A percentile compares a stretch with the other conserved stretches of the same genome.
Conservation (phyloP, 2,113 vertebrate genomes). For the Dascyllus trimaculatus region DNA sequence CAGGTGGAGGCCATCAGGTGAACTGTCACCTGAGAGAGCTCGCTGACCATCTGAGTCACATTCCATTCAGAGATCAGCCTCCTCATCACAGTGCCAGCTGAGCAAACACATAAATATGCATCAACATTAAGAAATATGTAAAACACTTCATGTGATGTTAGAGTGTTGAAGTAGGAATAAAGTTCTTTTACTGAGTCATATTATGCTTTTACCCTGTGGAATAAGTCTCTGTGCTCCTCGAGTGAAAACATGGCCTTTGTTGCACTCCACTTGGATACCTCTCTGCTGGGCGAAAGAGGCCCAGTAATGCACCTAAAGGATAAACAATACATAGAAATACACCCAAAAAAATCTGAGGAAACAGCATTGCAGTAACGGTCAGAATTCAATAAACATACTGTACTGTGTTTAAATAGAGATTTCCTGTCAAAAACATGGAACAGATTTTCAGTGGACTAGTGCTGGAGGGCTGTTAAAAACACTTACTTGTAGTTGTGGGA, state of each 20-base stretch:
- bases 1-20: constrained; percentile 97
- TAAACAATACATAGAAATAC: not conserved
- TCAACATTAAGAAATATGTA: not conserved
- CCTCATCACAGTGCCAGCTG: constrained; percentile 97
- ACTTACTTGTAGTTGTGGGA: constrained; percentile 93
- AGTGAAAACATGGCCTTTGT: constrained; percentile 94
- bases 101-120: not conserved
- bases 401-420: not conserved
- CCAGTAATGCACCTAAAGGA: constrained; percentile 95
- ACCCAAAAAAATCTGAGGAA: not conserved
- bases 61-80: constrained; percentile 99
- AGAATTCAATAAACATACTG: too few species aligned
- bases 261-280: constrained; percentile 95
- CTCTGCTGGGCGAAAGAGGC: constrained; percentile 98
- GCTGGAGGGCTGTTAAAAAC: not conserved
- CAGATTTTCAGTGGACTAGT: not conserved
- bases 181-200: not conserved
- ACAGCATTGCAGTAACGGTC: not conserved
- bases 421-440: not conserved
- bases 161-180: not conserved
- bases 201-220: constrained; percentile 88
- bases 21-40: constrained; percentile 93
- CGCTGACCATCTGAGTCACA: constrained; percentile 97
- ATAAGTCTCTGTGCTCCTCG: constrained; percentile 95
- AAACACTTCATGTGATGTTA: not conserved